Conservation (phyloP, 2,113 vertebrate genomes). For the Aramus guarauna region DNA sequence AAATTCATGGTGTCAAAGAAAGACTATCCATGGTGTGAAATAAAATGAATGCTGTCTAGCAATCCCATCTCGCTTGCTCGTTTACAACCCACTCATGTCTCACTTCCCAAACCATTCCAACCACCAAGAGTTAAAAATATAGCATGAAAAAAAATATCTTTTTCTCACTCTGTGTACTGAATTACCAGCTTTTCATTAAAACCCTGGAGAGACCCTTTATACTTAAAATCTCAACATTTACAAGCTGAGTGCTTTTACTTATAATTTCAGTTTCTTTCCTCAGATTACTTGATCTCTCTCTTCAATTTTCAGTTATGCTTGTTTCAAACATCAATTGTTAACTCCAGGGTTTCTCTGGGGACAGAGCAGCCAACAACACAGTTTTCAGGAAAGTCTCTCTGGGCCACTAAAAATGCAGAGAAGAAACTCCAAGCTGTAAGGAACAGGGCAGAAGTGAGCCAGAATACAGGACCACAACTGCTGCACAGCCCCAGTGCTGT, state of each 20-base stretch:
- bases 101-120: conserved; percentile 41
- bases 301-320: conserved; percentile 39
- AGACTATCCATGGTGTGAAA: conserved; percentile 52
- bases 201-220: conserved; percentile 37
- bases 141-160: background rate
- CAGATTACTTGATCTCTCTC: conserved; percentile 25
- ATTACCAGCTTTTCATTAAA: conserved; percentile 51
- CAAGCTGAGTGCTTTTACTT: conserved; percentile 62
- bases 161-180: background rate
- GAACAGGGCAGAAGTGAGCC: background rate
- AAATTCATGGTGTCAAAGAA: conserved; percentile 67
- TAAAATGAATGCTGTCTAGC: conserved; percentile 57
- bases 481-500: background rate
- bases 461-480: background rate
- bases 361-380: conserved; percentile 18
- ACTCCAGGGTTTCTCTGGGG: conserved; percentile 40
- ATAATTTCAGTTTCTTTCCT: conserved; percentile 49
- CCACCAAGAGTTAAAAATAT: conserved; percentile 40
- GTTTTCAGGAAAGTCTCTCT: conserved; percentile 40
- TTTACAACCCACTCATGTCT: conserved; percentile 52
- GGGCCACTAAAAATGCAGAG: conserved; percentile 1
- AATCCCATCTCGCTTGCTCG: conserved; percentile 10
- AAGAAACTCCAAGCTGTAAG: background rate
- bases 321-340: conserved; percentile 59
- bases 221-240: conserved; percentile 53